phyloP scores from a whole-genome alignment of 2,113 vertebrate species.

The Vulpes ferrilata region DNA sequence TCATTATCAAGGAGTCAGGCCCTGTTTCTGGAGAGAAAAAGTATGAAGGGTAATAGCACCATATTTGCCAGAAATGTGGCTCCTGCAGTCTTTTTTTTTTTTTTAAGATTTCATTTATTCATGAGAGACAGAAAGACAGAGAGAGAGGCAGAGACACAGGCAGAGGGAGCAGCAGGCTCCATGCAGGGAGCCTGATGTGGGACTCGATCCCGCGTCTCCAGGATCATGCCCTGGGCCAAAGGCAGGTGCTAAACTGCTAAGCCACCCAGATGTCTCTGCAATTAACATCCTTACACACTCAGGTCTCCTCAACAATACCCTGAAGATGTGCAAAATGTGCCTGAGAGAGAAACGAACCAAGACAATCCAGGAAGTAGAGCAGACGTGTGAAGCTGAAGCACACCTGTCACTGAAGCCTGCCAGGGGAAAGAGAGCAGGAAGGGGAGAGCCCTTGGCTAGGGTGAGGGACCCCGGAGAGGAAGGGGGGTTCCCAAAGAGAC shows the following conservation, averaged over 20 bases:
- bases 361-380: background rate
- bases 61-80: background rate
- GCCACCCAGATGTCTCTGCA: too few relatives aligned
- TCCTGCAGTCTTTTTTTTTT: background rate
- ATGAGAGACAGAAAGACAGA: too few relatives aligned
- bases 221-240: too few relatives aligned
- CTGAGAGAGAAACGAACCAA: background rate
- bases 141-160: too few relatives aligned
- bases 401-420: background rate
- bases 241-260: too few relatives aligned
- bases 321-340: background rate
- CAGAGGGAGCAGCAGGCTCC: too few relatives aligned
- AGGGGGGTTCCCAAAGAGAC: background rate
- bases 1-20: background rate
- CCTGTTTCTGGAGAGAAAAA: background rate
- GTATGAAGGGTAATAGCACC: background rate
- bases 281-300: background rate
- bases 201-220: too few relatives aligned
- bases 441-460: too few relatives aligned
- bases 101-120: too few relatives aligned
- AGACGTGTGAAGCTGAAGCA: background rate
- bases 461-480: background rate
- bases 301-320: background rate
- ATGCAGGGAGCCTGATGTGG: too few relatives aligned
- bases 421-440: background rate